A percentile compares a stretch with the other conserved stretches of the same genome.
phyloP scores from a whole-genome alignment of 2,797 vertebrate species.

The Hipposideros larvatus region DNA sequence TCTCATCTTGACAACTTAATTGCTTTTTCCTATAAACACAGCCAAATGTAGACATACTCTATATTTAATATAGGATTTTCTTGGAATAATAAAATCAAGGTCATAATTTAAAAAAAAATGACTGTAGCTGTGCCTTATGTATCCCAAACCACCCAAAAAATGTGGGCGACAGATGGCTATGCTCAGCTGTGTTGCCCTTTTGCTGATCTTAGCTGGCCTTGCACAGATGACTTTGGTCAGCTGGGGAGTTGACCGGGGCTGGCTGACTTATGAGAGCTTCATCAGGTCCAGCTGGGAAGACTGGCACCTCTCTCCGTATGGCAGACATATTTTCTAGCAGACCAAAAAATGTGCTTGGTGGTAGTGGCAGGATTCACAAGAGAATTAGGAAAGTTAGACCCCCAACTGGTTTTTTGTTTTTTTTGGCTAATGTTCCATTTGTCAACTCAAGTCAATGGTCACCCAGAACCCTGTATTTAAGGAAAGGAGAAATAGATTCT shows the following conservation, averaged over 20 bases:
- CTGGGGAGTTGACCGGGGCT: neutral
- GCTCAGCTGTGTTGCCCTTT: neutral
- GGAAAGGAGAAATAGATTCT: neutral
- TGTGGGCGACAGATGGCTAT: neutral
- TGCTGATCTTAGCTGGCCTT: neutral
- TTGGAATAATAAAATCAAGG: constrained; percentile 9
- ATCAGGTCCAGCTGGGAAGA: neutral
- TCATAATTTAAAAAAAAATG: neutral
- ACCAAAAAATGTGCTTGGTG: neutral
- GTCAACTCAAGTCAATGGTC: neutral
- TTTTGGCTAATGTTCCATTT: neutral
- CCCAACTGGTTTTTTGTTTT: neutral
- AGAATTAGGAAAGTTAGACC: neutral
- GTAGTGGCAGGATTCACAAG: neutral
- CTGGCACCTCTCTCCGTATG: neutral
- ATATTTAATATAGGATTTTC: neutral
- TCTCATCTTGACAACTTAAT: constrained; percentile 5
- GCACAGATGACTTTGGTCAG: neutral
- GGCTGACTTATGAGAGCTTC: neutral
- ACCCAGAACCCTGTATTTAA: neutral
- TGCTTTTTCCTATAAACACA: neutral
- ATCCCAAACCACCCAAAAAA: neutral
- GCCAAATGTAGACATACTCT: neutral
- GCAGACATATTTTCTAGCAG: neutral
- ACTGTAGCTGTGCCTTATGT: neutral